Evolutionary conservation across 2,888 invertebrate genomes (phyloP).

Genomic region (Melinopterus prodromus): DNA sequence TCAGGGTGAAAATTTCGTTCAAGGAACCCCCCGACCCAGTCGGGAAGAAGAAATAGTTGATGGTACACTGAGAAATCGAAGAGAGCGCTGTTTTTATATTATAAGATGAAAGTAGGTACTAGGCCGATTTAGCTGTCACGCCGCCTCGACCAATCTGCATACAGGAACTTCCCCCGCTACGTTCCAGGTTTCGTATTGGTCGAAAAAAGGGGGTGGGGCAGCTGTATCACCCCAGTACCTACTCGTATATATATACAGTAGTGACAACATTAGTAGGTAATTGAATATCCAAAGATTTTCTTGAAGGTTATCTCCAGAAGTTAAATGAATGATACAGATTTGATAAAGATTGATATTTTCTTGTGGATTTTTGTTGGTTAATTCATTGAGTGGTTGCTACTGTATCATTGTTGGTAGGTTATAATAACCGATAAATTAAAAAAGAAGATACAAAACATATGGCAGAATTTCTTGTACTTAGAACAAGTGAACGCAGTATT

Average conservation of each 20-base stretch:
- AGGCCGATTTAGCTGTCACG: too few species aligned
- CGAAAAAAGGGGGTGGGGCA: too few species aligned
- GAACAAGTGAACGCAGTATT: slow-evolving; percentile 35
- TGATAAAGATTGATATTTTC: too few species aligned
- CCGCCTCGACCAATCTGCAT: too few species aligned
- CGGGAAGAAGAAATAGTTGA: slow-evolving; percentile 1
- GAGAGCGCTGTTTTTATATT: too few species aligned
- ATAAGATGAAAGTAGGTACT: too few species aligned
- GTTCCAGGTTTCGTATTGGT: too few species aligned
- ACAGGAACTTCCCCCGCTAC: too few species aligned
- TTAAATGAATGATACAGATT: background rate
- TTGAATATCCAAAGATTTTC: background rate
- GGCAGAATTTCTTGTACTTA: slow-evolving; percentile 54
- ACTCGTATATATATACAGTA: too few species aligned
- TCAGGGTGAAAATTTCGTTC: slow-evolving; percentile 40
- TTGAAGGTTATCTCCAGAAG: background rate
- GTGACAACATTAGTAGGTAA: background rate
- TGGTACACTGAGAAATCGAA: background rate
- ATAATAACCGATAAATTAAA: slow-evolving; percentile 53
- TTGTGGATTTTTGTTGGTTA: too few species aligned
- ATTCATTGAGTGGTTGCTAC: too few species aligned
- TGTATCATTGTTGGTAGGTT: slow-evolving; percentile 50
- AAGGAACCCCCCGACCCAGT: background rate
- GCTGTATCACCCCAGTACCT: too few species aligned
- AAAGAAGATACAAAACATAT: background rate